Evolutionary conservation across 2,113 vertebrate species (phyloP).

Genomic region (Miniopterus natalensis): DNA sequence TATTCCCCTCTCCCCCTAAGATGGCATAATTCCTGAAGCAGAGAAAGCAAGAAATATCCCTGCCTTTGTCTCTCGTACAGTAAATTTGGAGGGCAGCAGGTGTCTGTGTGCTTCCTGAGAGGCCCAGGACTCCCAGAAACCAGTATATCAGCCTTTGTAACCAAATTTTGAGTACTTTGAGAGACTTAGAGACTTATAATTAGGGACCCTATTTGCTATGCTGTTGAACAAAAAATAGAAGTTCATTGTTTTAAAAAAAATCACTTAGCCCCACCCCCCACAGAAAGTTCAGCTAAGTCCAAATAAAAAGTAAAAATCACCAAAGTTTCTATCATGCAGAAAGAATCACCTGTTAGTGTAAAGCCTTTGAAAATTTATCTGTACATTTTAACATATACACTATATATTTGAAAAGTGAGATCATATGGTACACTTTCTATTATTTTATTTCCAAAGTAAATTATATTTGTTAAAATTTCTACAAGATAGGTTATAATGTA

Average conservation of each 20-base stretch:
- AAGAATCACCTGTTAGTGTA: not conserved
- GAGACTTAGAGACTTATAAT: not conserved
- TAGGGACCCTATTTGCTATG: not conserved
- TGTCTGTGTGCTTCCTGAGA: not conserved
- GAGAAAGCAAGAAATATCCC: not conserved
- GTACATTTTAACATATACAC: not conserved
- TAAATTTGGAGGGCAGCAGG: not conserved
- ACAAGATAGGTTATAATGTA: not conserved
- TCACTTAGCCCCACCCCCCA: no score
- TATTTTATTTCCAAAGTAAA: not conserved
- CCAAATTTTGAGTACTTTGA: not conserved
- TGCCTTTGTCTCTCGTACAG: not conserved
- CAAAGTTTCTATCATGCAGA: not conserved
- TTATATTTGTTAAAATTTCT: not conserved
- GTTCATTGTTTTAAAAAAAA: conserved; percentile 27
- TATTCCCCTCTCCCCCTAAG: not conserved
- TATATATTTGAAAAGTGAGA: not conserved
- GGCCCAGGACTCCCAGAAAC: not conserved
- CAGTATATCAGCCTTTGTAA: not conserved
- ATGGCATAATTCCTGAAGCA: not conserved
- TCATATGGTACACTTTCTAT: not conserved
- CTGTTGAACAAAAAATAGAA: not conserved
- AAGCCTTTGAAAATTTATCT: conserved; percentile 2
- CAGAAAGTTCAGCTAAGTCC: not conserved
- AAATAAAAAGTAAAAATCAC: conserved; percentile 33